Evolutionary conservation across 2,888 invertebrate species (phyloP).

Genomic region (Eupithecia tripunctaria): DNA sequence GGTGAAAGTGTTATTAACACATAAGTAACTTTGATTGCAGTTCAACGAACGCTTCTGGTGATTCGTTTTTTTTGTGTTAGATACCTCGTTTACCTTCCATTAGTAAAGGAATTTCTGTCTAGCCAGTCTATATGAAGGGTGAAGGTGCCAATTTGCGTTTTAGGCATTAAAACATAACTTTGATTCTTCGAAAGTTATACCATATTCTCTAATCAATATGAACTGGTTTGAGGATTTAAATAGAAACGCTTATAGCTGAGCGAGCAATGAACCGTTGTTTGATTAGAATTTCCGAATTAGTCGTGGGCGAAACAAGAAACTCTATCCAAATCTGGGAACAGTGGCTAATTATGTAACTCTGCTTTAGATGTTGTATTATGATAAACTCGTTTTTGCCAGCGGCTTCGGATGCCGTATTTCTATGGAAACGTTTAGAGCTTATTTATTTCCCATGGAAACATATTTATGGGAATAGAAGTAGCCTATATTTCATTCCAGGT

Average conservation of each 20-base stretch:
- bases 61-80: too few relatives aligned
- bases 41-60: too few relatives aligned
- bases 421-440: neutral
- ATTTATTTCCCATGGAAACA: neutral
- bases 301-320: neutral
- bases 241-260: neutral
- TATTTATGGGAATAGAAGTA: neutral
- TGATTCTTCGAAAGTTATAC: neutral
- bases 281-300: neutral
- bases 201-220: neutral
- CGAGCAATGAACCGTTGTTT: slow-evolving; percentile 1
- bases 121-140: too few relatives aligned
- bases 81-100: too few relatives aligned
- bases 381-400: neutral
- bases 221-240: neutral
- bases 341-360: neutral
- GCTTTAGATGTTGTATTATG: neutral
- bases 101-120: too few relatives aligned
- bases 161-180: too few relatives aligned
- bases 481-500: neutral
- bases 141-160: too few relatives aligned
- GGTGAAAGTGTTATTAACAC: too few relatives aligned
- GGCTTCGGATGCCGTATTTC: neutral
- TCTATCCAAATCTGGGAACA: neutral
- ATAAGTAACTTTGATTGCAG: too few relatives aligned